Percentiles rank a stretch among this genome's conserved stretches.
Evolutionary conservation across 2,888 invertebrate species (phyloP).

Genomic region (Pseudolycoriella hygida): DNA sequence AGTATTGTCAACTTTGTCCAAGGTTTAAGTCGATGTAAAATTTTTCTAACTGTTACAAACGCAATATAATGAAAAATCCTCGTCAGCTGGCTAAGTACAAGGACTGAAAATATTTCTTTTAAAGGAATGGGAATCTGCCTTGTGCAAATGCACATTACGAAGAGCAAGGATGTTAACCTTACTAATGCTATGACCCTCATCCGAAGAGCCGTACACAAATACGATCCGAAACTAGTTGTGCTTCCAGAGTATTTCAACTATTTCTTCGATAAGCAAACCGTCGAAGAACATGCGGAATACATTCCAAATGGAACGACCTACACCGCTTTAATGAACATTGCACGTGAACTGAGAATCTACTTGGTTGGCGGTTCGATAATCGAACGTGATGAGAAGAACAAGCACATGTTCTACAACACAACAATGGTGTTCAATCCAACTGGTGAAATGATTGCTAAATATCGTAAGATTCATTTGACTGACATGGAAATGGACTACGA

Average conservation of each 20-base stretch:
- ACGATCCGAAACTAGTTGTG: neutral
- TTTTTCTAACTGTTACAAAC: too few relatives aligned
- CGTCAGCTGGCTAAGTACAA: too few relatives aligned
- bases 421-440: neutral
- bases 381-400: neutral
- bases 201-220: neutral
- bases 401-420: neutral
- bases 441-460: neutral
- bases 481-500: neutral
- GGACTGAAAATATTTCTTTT: too few relatives aligned
- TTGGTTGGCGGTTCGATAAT: neutral
- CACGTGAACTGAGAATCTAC: neutral
- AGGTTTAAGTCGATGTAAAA: too few relatives aligned
- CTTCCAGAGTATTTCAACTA: neutral
- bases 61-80: too few relatives aligned
- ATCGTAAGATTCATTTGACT: neutral
- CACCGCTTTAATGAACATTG: neutral
- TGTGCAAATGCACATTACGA: neutral
- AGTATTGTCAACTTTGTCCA: too few relatives aligned
- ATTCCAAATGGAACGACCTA: neutral
- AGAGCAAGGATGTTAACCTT: neutral
- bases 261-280: neutral
- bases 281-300: neutral
- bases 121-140: neutral
- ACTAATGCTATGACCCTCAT: neutral